Evolutionary conservation across 2,113 vertebrate species (phyloP), one percentile per base, ranked within the genome.

Genomic region (Dicerorhinus sumatrensis): DNA sequence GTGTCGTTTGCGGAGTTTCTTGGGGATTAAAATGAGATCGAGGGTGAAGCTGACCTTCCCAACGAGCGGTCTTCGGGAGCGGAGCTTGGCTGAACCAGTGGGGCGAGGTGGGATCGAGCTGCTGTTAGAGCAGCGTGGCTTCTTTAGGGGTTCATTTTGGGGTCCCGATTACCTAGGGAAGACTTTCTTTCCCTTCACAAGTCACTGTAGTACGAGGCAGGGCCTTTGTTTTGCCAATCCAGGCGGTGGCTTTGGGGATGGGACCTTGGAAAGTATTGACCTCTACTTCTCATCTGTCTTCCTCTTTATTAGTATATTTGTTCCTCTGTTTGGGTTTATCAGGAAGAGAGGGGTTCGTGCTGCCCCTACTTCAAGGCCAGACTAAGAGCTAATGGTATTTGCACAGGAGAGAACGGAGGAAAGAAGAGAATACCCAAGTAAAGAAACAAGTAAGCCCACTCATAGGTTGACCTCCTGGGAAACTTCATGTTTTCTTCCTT

Each of bases 21-120:
- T 90, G 56, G 33, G 23, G 62, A 69, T 95, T 92, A 88, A 97
- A 91, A 72, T 81, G 72, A 81, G 62, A 81, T 46, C 0, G 8
- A 85, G 39, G 31, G 39, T 67, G 42, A 94, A 51, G 36, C 4
- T 89, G n/a, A 73, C 51, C 48, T 67, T 88, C 31, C 77, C 85
- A 62, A 20, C 4, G 3, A 67, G 17, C 3, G 12, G 3, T 63
- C 21, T 80, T 48, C 10, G 2, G 2, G 27, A 76, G 36, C 27
- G 0, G 36, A 89, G 81, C 6, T 42, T 8, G 84, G 25, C 8
- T 4, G 27, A 46, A 91, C 39, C 18, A 7, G 21, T 5, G 67
- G 17, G 25, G 60, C 7, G 17, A 63, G 84, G 56, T 46, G 63
- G 33, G n/a, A 85, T 48, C 8, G 20, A 56, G 48, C 21, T 94